phyloP scores from a whole-genome alignment of 2,113 vertebrate species.

The Proteles cristata region DNA sequence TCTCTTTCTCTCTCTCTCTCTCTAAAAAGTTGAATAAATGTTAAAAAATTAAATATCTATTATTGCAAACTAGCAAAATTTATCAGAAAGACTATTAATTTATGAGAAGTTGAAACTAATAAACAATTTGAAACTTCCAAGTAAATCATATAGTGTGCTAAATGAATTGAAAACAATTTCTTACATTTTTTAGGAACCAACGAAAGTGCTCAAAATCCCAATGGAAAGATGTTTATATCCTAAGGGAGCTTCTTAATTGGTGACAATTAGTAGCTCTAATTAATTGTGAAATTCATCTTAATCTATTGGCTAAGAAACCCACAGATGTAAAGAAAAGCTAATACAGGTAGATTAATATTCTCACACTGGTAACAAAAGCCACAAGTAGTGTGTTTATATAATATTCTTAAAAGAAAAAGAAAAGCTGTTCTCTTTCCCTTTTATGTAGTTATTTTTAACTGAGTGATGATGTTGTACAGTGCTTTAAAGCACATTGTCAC shows the following conservation, averaged over 20 bases:
- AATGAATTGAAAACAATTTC: constrained; percentile 54
- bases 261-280: constrained; percentile 55
- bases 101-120: constrained; percentile 10
- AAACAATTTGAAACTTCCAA: constrained; percentile 46
- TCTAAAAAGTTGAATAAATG: too few species aligned
- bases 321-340: constrained; percentile 43
- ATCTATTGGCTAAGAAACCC: constrained; percentile 44
- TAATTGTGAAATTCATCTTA: constrained; percentile 67
- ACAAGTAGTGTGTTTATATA: neutral
- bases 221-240: constrained; percentile 51
- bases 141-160: constrained; percentile 18
- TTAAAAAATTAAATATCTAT: neutral
- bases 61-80: neutral
- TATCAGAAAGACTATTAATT: neutral
- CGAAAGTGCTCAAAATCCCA: constrained; percentile 51
- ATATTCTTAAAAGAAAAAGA: constrained; percentile 1
- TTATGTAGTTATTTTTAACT: neutral
- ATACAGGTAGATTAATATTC: constrained; percentile 17
- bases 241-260: constrained; percentile 60
- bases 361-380: constrained; percentile 8
- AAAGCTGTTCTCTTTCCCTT: neutral
- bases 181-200: constrained; percentile 41
- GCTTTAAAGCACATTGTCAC: neutral
- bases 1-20: too few species aligned
- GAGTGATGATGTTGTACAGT: neutral